These are phyloP conservation scores for Etheostoma nigrum DNA, from an alignment of 2,797 vertebrate species.

Conservation along the genomic window DNA sequence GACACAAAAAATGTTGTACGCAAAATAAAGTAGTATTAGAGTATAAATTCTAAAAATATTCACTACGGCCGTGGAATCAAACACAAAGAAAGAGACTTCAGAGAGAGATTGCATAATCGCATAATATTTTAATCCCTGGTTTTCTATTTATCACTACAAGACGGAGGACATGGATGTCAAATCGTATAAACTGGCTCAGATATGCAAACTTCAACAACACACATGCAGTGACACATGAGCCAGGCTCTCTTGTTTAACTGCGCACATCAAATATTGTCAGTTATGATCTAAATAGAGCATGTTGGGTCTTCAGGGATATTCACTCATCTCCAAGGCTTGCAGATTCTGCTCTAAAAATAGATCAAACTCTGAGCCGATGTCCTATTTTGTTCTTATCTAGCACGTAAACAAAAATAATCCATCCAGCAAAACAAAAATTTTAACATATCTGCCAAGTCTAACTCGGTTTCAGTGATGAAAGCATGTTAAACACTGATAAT, in stretches of 20 bases:
- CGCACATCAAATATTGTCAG: constrained; percentile 78
- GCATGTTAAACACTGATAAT: constrained; percentile 17
- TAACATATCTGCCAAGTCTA: constrained; percentile 55
- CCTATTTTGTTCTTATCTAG: constrained; percentile 76
- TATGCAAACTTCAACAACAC: constrained; percentile 41
- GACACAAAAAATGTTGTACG: constrained; percentile 1
- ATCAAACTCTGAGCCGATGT: constrained; percentile 74
- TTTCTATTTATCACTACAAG: constrained; percentile 32
- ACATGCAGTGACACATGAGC: constrained; percentile 40
- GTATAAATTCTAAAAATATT: constrained; percentile 10
- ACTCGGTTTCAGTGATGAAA: constrained; percentile 50
- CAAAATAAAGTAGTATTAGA: background rate
- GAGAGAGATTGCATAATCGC: constrained; percentile 11
- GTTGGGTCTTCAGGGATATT: constrained; percentile 78
- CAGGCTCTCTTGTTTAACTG: constrained; percentile 67
- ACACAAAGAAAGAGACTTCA: constrained; percentile 10
- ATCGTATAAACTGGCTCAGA: constrained; percentile 5
- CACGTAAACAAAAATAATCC: constrained; percentile 70
- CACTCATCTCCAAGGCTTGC: constrained; percentile 69
- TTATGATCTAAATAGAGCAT: constrained; percentile 80
- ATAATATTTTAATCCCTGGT: constrained; percentile 32
- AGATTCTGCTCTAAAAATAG: constrained; percentile 78
- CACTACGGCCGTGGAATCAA: background rate
- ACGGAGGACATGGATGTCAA: constrained; percentile 52
- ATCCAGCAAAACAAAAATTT: constrained; percentile 55